phyloP scores from a whole-genome alignment of 1,140 invertebrate species.

The Acromyrmex charruanus region DNA sequence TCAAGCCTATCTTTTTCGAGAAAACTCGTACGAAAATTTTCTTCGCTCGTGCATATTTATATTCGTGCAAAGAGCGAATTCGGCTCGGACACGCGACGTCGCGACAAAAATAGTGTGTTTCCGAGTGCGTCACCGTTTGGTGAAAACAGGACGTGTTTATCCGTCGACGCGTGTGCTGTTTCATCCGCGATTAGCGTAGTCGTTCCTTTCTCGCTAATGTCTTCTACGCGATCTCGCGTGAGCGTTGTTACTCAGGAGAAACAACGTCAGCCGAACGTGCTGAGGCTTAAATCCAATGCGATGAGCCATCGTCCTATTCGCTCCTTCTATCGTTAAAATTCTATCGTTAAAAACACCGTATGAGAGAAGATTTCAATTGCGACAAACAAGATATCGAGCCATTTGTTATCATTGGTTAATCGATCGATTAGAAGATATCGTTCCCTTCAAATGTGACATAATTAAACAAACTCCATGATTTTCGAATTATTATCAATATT shows the following conservation, averaged over 20 bases:
- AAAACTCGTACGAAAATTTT: neutral
- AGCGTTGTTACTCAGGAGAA: neutral
- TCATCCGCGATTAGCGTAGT: constrained; percentile 51
- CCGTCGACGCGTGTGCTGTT: constrained; percentile 38
- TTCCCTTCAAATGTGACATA: too few relatives aligned
- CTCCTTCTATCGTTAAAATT: neutral
- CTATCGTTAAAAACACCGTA: neutral
- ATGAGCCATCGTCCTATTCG: neutral
- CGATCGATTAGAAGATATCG: neutral
- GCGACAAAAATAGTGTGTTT: constrained; percentile 62
- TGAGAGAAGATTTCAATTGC: neutral
- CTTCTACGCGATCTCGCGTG: constrained; percentile 38
- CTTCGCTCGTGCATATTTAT: constrained; percentile 10
- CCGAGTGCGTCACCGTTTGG: constrained; percentile 60
- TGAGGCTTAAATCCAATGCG: neutral
- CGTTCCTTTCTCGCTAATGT: constrained; percentile 51
- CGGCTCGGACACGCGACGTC: constrained; percentile 27
- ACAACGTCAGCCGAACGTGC: neutral
- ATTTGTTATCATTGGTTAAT: neutral
- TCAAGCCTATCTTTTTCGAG: neutral
- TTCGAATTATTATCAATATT: too few relatives aligned
- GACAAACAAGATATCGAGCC: neutral
- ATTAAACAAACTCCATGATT: too few relatives aligned
- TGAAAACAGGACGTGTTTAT: constrained; percentile 72
- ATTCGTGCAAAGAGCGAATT: constrained; percentile 4